Evolutionary conservation across 2,797 vertebrate species (phyloP).

Genomic region (Peromyscus attwateri): DNA sequence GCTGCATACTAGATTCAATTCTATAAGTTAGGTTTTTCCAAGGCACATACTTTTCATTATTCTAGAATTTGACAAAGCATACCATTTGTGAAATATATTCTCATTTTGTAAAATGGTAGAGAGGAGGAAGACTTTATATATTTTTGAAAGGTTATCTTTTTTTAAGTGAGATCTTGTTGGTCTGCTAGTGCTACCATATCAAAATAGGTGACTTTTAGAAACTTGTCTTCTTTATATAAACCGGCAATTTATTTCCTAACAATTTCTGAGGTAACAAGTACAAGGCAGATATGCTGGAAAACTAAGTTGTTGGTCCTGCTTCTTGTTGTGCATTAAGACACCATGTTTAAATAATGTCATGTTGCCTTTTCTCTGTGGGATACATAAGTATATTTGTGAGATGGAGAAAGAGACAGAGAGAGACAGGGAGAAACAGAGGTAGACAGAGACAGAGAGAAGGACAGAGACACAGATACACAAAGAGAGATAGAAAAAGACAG

Average conservation of each 20-base stretch:
- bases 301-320: neutral
- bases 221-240: neutral
- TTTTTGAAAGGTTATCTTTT: neutral
- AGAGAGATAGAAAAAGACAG: neutral
- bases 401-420: neutral
- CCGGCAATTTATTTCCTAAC: neutral
- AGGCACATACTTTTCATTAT: neutral
- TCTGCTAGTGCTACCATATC: neutral
- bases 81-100: neutral
- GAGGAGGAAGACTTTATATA: neutral
- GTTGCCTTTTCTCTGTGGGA: neutral
- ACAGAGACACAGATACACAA: neutral
- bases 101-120: neutral
- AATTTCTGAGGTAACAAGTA: neutral
- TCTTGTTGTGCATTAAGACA: neutral
- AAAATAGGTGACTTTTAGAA: neutral
- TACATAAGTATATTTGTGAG: neutral
- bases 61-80: neutral
- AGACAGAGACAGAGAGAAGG: neutral
- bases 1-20: neutral
- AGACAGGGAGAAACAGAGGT: neutral
- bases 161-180: neutral
- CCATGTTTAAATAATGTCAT: neutral
- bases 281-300: neutral
- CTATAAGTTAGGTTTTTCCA: neutral